A percentile compares a stretch with the other conserved stretches of the same genome.
phyloP scores from a whole-genome alignment of 2,888 invertebrate genomes.

The Palloptera scutellata region DNA sequence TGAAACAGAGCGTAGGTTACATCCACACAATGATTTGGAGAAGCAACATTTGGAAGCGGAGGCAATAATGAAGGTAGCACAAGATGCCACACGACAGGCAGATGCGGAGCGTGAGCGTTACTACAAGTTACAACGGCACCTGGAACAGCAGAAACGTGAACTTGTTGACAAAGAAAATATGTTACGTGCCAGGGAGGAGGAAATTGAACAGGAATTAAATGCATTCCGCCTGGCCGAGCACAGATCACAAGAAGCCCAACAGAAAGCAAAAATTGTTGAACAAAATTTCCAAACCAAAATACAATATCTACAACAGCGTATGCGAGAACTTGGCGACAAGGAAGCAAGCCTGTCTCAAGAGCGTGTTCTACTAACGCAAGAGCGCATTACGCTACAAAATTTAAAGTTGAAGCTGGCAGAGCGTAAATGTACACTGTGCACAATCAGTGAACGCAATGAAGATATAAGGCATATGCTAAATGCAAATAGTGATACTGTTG shows the following conservation, averaged over 20 bases:
- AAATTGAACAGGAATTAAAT: constrained; percentile 52
- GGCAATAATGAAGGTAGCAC: constrained; percentile 59
- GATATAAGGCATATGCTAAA: constrained; percentile 50
- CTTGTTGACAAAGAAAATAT: constrained; percentile 57
- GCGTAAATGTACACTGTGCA: constrained; percentile 60
- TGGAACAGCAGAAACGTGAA: constrained; percentile 58
- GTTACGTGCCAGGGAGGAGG: constrained; percentile 56
- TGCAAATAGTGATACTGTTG: constrained; percentile 18
- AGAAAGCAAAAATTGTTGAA: constrained; percentile 52
- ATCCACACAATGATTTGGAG: constrained; percentile 45
- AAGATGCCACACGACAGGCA: constrained; percentile 60
- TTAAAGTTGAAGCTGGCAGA: constrained; percentile 50
- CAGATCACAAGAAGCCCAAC: constrained; percentile 49
- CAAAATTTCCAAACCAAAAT: constrained; percentile 57
- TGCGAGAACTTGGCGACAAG: constrained; percentile 56
- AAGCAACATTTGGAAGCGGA: constrained; percentile 57
- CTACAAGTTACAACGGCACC: constrained; percentile 56
- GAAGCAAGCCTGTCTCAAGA: constrained; percentile 61
- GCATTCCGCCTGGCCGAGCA: constrained; percentile 56
- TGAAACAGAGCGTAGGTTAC: constrained; percentile 54
- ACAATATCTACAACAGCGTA: constrained; percentile 53
- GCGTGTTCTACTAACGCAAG: constrained; percentile 56
- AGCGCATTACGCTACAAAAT: constrained; percentile 58
- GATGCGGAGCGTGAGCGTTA: constrained; percentile 60
- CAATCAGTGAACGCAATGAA: constrained; percentile 54